Evolutionary conservation across 2,113 vertebrate species (phyloP).

Genomic region (Clarias macrocephalus): DNA sequence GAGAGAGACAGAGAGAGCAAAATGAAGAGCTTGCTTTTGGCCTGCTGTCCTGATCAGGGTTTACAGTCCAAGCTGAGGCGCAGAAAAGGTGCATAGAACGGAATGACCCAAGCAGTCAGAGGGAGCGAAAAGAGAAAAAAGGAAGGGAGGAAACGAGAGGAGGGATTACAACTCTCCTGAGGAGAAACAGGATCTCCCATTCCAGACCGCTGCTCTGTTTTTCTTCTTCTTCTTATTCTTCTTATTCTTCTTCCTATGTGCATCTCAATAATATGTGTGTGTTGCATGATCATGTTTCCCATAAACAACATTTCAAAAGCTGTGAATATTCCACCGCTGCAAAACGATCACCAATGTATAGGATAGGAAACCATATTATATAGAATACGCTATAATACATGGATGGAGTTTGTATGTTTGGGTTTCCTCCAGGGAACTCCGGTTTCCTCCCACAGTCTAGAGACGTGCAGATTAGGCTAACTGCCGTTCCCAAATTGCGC

Average conservation of each 20-base stretch:
- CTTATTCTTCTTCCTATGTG: constrained; percentile 20
- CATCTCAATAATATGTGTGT: background rate
- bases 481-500: no score
- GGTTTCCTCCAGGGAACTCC: no score
- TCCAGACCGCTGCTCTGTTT: constrained; percentile 28
- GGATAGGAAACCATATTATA: background rate
- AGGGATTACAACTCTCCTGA: constrained; percentile 24
- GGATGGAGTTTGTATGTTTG: no score
- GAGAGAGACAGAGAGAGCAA: constrained; percentile 17
- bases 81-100: constrained; percentile 16
- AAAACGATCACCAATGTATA: background rate
- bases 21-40: background rate
- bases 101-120: background rate
- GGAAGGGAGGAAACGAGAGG: constrained; percentile 19
- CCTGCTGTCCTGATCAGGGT: background rate
- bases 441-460: no score
- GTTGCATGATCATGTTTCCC: background rate
- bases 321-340: background rate
- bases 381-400: background rate
- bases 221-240: constrained; percentile 34
- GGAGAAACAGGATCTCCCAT: constrained; percentile 33
- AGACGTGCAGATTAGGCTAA: no score
- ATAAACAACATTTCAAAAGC: background rate
- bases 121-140: constrained; percentile 19
- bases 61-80: background rate